Evolutionary conservation across 2,113 vertebrate genomes (phyloP).

Genomic region (Uria lomvia): DNA sequence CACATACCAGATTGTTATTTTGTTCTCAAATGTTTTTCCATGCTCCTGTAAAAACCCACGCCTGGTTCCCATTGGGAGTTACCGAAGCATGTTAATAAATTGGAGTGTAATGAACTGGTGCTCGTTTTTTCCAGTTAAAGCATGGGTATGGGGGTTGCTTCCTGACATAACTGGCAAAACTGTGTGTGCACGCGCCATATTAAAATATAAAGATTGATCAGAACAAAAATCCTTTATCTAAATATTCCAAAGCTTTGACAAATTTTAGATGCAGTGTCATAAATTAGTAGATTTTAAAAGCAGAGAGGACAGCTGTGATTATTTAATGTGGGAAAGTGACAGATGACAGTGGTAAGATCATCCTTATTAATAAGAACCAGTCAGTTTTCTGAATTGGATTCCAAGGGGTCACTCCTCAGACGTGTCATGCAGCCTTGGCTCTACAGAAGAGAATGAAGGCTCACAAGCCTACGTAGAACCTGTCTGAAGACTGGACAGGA

Average conservation of each 20-base stretch:
- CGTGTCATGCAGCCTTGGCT: not conserved
- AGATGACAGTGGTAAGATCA: not conserved
- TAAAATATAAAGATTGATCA: not conserved
- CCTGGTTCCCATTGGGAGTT: not conserved
- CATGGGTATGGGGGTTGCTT: not conserved
- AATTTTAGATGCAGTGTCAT: not conserved
- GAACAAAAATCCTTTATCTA: not conserved
- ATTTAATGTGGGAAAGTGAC: not conserved
- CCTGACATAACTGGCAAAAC: not conserved
- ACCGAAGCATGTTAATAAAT: not conserved
- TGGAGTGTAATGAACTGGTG: not conserved
- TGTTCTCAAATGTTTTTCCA: not conserved
- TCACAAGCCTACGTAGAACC: accelerated
- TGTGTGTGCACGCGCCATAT: accelerated
- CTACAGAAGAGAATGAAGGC: not conserved
- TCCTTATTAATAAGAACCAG: not conserved
- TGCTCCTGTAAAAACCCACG: not conserved
- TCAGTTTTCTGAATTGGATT: not conserved
- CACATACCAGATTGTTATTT: not conserved
- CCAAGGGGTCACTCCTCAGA: not conserved
- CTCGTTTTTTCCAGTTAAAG: not conserved
- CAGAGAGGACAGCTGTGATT: not conserved
- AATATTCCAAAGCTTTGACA: not conserved
- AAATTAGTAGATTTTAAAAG: not conserved
- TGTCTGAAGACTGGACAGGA: not conserved